phyloP scores from a whole-genome alignment of 2,113 vertebrate species.

The Notarius lentiginosus region DNA sequence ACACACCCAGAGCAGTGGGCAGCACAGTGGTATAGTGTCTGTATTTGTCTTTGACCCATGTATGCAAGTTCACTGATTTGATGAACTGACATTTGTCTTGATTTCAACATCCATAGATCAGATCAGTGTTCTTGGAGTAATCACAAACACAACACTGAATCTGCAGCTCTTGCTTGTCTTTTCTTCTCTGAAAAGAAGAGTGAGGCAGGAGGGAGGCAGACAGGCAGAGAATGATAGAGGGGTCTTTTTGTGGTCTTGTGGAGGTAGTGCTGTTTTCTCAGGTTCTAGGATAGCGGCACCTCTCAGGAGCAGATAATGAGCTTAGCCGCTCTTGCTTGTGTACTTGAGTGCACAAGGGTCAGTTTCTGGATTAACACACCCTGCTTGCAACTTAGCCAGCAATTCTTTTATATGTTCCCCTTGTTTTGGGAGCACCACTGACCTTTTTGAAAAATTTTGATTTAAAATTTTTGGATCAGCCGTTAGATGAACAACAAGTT shows the following conservation, averaged over 20 bases:
- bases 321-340: constrained; percentile 66
- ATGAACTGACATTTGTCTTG: not conserved
- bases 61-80: not conserved
- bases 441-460: constrained; percentile 8
- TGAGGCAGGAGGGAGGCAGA: not conserved
- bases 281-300: constrained; percentile 46
- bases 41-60: too few relatives aligned
- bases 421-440: constrained; percentile 14
- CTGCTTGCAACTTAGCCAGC: constrained; percentile 57
- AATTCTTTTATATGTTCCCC: constrained; percentile 45
- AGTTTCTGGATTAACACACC: constrained; percentile 71
- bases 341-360: constrained; percentile 71
- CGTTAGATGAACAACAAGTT: not conserved
- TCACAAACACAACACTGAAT: constrained; percentile 1
- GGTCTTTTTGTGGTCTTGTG: constrained; percentile 55
- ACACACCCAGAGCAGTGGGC: too few relatives aligned
- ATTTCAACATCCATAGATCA: constrained; percentile 7
- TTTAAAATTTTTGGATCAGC: constrained; percentile 5
- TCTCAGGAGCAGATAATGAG: constrained; percentile 69
- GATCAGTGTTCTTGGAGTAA: not conserved
- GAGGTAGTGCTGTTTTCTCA: constrained; percentile 60
- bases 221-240: not conserved
- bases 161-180: not conserved
- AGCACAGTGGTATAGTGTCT: too few relatives aligned
- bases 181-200: not conserved